Evolutionary conservation across 2,797 vertebrate species (phyloP).

Genomic region (Onychomys arenicola): DNA sequence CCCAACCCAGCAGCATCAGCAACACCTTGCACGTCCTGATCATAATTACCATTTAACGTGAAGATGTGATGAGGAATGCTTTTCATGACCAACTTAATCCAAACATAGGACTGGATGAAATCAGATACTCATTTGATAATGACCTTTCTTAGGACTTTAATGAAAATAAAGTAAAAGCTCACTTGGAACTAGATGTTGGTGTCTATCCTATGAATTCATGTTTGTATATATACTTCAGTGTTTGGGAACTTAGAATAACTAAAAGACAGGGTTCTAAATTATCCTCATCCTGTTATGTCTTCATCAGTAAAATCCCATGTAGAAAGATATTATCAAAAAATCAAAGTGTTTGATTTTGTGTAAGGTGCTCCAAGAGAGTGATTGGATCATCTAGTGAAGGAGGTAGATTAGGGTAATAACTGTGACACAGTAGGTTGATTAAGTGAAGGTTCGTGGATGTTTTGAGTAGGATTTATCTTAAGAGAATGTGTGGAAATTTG

Average conservation of each 20-base stretch:
- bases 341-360: neutral
- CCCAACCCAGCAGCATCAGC: neutral
- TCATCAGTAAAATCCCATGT: neutral
- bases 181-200: neutral
- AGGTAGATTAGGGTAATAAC: neutral
- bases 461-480: neutral
- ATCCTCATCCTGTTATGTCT: neutral
- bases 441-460: neutral
- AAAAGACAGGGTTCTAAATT: neutral
- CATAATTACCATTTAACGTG: constrained; percentile 24
- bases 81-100: constrained; percentile 25
- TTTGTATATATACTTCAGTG: neutral
- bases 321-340: neutral
- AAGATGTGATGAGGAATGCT: neutral
- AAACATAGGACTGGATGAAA: neutral
- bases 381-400: neutral
- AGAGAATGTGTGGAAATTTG: neutral
- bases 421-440: neutral
- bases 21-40: neutral
- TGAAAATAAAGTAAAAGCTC: neutral
- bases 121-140: neutral
- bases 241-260: neutral
- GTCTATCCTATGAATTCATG: neutral
- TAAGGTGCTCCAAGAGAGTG: neutral
- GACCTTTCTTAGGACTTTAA: neutral